A percentile compares a stretch with the other conserved stretches of the same genome.
phyloP scores from a whole-genome alignment of 2,113 vertebrate species.

The Labeo catla region DNA sequence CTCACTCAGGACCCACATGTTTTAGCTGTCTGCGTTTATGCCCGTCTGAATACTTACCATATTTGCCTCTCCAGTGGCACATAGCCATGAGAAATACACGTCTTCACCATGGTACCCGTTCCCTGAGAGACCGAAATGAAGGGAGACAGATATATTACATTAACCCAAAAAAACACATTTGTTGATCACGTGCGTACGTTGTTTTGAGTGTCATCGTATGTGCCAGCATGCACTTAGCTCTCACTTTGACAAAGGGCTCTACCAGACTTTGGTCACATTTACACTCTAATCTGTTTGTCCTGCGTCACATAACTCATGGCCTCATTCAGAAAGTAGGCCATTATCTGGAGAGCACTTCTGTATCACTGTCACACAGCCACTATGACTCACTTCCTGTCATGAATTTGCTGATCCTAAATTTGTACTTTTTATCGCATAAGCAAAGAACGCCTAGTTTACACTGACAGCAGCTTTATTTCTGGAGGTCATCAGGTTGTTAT shows the following conservation, averaged over 20 bases:
- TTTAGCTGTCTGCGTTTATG: slow-evolving; percentile 47
- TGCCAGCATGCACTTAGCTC: neutral
- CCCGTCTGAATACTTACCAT: slow-evolving; percentile 49
- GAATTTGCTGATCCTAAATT: neutral
- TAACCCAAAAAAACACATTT: neutral
- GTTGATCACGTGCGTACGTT: neutral
- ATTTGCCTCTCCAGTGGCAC: slow-evolving; percentile 46
- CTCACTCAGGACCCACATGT: slow-evolving; percentile 1
- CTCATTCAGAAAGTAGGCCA: slow-evolving; percentile 1
- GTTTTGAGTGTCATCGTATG: neutral
- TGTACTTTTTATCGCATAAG: neutral
- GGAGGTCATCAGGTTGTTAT: neutral
- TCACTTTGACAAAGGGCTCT: neutral
- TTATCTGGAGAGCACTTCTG: neutral
- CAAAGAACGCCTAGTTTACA: neutral
- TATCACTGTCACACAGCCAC: neutral
- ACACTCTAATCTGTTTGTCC: slow-evolving; percentile 20
- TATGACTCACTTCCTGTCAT: neutral
- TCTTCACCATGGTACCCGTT: slow-evolving; percentile 15
- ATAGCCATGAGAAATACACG: neutral
- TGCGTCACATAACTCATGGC: neutral
- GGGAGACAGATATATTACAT: neutral
- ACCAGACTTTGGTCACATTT: slow-evolving; percentile 3
- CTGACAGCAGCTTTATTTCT: neutral
- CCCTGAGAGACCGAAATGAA: neutral